Conservation (phyloP, 2,888 invertebrate species). For the Epinotia nisella region DNA sequence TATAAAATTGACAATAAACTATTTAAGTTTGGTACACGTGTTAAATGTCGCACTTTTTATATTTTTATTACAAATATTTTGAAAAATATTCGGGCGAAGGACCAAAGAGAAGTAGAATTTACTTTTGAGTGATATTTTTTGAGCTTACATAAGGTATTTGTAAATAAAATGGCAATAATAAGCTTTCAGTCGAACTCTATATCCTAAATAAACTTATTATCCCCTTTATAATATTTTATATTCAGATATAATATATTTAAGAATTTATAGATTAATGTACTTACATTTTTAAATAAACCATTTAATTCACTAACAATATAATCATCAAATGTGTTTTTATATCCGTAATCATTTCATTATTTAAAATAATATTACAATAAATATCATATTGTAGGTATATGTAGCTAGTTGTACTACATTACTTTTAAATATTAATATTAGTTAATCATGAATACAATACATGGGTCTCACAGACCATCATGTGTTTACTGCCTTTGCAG, state of each 20-base stretch:
- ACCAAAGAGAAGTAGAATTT: conserved; percentile 57
- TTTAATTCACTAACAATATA: conserved; percentile 40
- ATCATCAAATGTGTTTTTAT: conserved; percentile 55
- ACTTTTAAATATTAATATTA: not conserved
- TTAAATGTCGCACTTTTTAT: conserved; percentile 49
- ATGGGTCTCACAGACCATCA: too few relatives aligned
- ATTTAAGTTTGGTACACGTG: conserved; percentile 46
- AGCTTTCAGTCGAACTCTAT: conserved; percentile 44
- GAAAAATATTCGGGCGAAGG: conserved; percentile 52
- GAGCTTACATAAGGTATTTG: conserved; percentile 53
- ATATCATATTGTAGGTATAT: conserved; percentile 16
- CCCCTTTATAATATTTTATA: not conserved
- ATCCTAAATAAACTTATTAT: conserved; percentile 32
- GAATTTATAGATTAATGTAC: not conserved
- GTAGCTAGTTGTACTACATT: not conserved
- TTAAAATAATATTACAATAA: conserved; percentile 5
- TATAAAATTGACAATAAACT: conserved; percentile 48
- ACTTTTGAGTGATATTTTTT: conserved; percentile 49
- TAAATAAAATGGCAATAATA: conserved; percentile 40
- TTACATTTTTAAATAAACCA: not conserved
- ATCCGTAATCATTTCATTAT: not conserved
- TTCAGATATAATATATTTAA: not conserved
- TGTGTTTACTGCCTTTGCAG: too few relatives aligned
- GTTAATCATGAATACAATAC: not conserved
- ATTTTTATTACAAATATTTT: conserved; percentile 43